Percentiles rank a stretch among this genome's conserved stretches.
These are phyloP conservation scores for Drosophila kanekoi DNA, from an alignment of 2,888 invertebrate species.

Conservation along the genomic window DNA sequence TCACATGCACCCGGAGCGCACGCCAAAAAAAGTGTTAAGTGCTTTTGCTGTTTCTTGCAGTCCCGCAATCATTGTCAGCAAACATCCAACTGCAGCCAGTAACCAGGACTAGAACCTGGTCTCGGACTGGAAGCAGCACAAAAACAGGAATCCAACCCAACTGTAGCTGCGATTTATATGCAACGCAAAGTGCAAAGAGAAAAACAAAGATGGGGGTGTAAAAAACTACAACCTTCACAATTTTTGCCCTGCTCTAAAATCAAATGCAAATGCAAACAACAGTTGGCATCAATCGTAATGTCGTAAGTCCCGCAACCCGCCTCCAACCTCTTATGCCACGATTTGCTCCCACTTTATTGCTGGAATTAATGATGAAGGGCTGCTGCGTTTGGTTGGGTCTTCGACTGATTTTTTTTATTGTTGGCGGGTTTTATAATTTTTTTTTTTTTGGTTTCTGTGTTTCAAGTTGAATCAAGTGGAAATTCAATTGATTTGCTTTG, in stretches of 20 bases:
- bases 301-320: constrained; percentile 14
- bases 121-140: neutral
- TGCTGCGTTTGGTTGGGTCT: constrained; percentile 5
- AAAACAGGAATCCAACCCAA: constrained; percentile 9
- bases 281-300: constrained; percentile 76
- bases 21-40: constrained; percentile 72
- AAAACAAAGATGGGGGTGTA: constrained; percentile 29
- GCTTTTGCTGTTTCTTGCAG: constrained; percentile 70
- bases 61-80: constrained; percentile 76
- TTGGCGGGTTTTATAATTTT: constrained; percentile 15
- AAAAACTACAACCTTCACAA: constrained; percentile 23
- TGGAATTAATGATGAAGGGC: constrained; percentile 72
- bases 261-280: constrained; percentile 80
- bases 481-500: constrained; percentile 78
- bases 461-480: constrained; percentile 79
- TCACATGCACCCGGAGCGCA: constrained; percentile 32
- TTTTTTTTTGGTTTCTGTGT: constrained; percentile 42
- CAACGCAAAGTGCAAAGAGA: constrained; percentile 61
- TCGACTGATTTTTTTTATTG: constrained; percentile 26
- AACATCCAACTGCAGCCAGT: constrained; percentile 53
- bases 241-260: constrained; percentile 52
- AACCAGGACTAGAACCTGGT: constrained; percentile 20
- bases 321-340: neutral
- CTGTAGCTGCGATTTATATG: constrained; percentile 63
- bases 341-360: constrained; percentile 57